phyloP scores from a whole-genome alignment of 2,797 vertebrate species.

The Margarornis squamiger region DNA sequence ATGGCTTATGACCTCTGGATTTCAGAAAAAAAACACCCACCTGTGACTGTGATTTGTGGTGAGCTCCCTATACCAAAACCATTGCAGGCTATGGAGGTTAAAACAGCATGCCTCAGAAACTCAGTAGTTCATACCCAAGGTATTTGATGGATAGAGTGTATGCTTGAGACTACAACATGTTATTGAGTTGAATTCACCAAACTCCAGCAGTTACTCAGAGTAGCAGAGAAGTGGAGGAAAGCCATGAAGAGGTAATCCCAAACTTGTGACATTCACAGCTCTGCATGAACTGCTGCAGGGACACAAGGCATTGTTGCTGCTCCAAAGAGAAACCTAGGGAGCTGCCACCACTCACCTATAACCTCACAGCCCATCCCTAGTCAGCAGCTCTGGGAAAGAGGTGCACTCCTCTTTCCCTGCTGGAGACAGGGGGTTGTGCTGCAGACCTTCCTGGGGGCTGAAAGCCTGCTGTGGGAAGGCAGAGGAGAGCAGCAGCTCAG shows the following conservation, averaged over 20 bases:
- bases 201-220: background rate
- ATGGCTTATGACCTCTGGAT: background rate
- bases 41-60: background rate
- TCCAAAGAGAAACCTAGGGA: background rate
- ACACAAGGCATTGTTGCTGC: background rate
- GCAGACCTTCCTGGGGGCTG: background rate
- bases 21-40: background rate
- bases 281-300: background rate
- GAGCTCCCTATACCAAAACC: background rate
- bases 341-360: background rate
- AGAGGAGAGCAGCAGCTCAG: background rate
- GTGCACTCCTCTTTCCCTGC: fast-evolving
- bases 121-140: background rate
- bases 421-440: background rate
- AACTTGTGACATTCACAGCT: fast-evolving
- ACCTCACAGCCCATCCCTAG: background rate
- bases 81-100: background rate
- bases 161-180: background rate
- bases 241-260: background rate
- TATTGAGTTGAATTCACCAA: background rate
- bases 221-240: background rate
- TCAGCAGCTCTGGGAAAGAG: background rate
- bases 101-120: background rate
- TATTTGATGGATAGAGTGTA: background rate
- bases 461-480: background rate